Conservation (phyloP, 2,113 vertebrate genomes). For the Coptodon bakossiorum region DNA sequence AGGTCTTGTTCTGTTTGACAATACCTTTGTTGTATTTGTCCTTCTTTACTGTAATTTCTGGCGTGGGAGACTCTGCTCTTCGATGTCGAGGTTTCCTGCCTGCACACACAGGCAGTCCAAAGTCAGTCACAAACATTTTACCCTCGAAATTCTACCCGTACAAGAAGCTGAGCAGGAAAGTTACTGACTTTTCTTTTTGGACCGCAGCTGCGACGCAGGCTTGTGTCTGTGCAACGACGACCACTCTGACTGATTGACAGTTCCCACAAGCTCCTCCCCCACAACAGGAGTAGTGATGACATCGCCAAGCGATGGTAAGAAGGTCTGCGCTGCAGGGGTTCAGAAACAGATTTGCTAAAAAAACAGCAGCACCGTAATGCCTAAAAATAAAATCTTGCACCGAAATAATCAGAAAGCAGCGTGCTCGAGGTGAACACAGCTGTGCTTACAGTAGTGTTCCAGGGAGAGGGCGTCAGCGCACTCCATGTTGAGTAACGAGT, state of each 20-base stretch:
- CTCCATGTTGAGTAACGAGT: slow-evolving; percentile 91
- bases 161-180: neutral
- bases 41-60: slow-evolving; percentile 89
- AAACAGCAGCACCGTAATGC: neutral
- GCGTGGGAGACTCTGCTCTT: slow-evolving; percentile 87
- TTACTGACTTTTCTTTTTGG: slow-evolving; percentile 82
- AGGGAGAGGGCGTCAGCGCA: slow-evolving; percentile 77
- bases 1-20: neutral
- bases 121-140: neutral
- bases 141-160: neutral
- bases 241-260: slow-evolving; percentile 77
- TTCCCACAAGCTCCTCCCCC: slow-evolving; percentile 81
- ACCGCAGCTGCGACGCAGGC: slow-evolving; percentile 75
- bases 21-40: slow-evolving; percentile 94
- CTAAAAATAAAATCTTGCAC: slow-evolving; percentile 24
- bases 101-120: slow-evolving; percentile 42
- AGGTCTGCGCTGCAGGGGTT: slow-evolving; percentile 61
- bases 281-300: slow-evolving; percentile 80
- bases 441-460: slow-evolving; percentile 82
- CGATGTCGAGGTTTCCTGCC: slow-evolving; percentile 80
- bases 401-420: neutral
- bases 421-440: neutral
- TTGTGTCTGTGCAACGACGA: slow-evolving; percentile 55
- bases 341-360: slow-evolving; percentile 39
- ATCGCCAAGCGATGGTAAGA: slow-evolving; percentile 78